phyloP scores from a whole-genome alignment of 2,888 invertebrate species.

The Temnothorax ravouxi region DNA sequence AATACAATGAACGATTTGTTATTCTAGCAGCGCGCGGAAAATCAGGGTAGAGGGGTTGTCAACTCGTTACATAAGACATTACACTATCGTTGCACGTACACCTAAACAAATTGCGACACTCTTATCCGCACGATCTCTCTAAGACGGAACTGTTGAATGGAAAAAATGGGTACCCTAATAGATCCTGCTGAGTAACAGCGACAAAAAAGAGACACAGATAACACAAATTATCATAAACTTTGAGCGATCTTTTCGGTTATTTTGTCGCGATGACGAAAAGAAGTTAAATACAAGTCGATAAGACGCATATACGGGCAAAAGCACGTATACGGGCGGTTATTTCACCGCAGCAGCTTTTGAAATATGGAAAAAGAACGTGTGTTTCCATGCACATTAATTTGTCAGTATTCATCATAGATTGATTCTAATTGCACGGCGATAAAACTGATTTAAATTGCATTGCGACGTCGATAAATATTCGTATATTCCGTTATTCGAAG shows the following conservation, averaged over 20 bases:
- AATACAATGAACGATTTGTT: constrained; percentile 31
- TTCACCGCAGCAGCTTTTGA: not conserved
- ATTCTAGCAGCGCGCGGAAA: not conserved
- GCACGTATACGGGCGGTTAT: not conserved
- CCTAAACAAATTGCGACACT: constrained; percentile 9
- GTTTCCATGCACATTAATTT: not conserved
- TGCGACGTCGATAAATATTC: not conserved
- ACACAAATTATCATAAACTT: constrained; percentile 4
- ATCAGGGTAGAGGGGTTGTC: constrained; percentile 23
- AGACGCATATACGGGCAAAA: not conserved
- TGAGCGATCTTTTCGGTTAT: not conserved
- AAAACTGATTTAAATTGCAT: not conserved
- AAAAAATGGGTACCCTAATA: not conserved
- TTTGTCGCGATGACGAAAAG: not conserved
- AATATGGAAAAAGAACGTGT: not conserved
- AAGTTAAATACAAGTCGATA: not conserved
- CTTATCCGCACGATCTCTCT: not conserved
- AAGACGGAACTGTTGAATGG: not conserved
- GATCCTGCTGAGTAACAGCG: not conserved
- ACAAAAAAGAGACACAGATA: not conserved
- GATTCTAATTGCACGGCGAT: not conserved
- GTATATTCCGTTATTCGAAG: not conserved
- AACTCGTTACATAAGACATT: constrained; percentile 23
- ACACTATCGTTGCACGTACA: not conserved
- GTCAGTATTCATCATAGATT: not conserved